phyloP scores from a whole-genome alignment of 2,888 invertebrate genomes.

The Argynnis bischoffii region DNA sequence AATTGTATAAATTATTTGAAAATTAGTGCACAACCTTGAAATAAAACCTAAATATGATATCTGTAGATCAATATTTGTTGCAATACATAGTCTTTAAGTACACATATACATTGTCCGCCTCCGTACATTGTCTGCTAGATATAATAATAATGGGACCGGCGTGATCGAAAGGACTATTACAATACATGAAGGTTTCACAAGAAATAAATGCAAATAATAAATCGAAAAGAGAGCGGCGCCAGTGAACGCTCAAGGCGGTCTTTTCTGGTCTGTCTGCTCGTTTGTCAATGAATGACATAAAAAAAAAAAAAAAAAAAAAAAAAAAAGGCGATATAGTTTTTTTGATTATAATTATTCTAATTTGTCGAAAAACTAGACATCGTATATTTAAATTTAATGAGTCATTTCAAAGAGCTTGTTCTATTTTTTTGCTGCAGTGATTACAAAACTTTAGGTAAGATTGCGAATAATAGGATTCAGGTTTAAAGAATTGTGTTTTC shows the following conservation, averaged over 20 bases:
- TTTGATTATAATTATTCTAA: slow-evolving; percentile 16
- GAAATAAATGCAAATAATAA: background rate
- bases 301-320: too few relatives aligned
- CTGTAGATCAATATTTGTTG: slow-evolving; percentile 21
- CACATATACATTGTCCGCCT: slow-evolving; percentile 23
- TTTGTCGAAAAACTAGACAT: slow-evolving; percentile 5
- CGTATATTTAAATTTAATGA: slow-evolving; percentile 13
- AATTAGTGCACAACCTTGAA: too few relatives aligned
- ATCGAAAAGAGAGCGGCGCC: slow-evolving; percentile 20
- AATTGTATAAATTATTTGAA: too few relatives aligned
- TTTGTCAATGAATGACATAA: too few relatives aligned
- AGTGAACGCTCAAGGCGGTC: slow-evolving; percentile 19
- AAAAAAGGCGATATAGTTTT: background rate
- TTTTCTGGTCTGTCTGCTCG: too few relatives aligned
- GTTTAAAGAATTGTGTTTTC: background rate
- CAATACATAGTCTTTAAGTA: background rate
- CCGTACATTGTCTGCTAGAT: slow-evolving; percentile 29
- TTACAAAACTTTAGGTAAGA: background rate
- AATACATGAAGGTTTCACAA: slow-evolving; percentile 5
- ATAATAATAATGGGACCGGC: slow-evolving; percentile 22
- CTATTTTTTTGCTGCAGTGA: slow-evolving; percentile 5
- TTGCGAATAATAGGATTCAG: background rate
- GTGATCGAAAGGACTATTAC: slow-evolving; percentile 17
- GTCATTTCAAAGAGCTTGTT: slow-evolving; percentile 1
- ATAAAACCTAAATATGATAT: slow-evolving; percentile 19